Evolutionary conservation across 2,888 invertebrate genomes (phyloP).

Genomic region (Ariolimax columbianus): DNA sequence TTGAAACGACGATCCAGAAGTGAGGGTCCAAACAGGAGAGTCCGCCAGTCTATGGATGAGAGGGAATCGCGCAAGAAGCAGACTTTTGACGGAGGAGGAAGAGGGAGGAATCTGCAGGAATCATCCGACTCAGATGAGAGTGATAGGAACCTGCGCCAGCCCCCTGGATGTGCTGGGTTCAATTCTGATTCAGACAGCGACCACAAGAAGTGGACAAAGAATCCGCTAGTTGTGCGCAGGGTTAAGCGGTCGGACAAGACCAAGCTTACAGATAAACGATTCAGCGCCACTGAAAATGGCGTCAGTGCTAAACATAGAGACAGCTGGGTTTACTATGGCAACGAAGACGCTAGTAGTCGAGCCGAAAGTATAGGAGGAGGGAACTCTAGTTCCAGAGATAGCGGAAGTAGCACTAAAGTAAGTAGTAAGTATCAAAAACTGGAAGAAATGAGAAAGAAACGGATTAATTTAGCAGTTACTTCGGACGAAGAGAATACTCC

Average conservation of each 20-base stretch:
- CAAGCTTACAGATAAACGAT: conserved; percentile 60
- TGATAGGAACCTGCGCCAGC: conserved; percentile 40
- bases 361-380: conserved; percentile 43
- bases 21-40: conserved; percentile 65
- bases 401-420: conserved; percentile 47
- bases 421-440: conserved; percentile 68
- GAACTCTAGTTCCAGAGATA: conserved; percentile 55
- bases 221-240: conserved; percentile 66
- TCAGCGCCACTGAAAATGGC: conserved; percentile 56
- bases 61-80: conserved; percentile 47
- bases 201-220: conserved; percentile 70
- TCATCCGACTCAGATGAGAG: conserved; percentile 62
- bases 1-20: conserved; percentile 68
- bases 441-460: conserved; percentile 70
- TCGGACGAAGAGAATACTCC: conserved; percentile 73
- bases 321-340: conserved; percentile 56
- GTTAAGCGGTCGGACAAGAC: conserved; percentile 59
- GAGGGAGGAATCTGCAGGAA: conserved; percentile 44
- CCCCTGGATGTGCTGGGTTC: neutral
- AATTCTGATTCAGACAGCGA: conserved; percentile 67
- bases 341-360: conserved; percentile 51
- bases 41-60: conserved; percentile 56
- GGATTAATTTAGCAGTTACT: conserved; percentile 70
- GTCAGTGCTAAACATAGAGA: conserved; percentile 56
- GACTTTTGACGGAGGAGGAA: conserved; percentile 54